Percentiles rank a stretch among this genome's conserved stretches.
Evolutionary conservation across 2,797 vertebrate species (phyloP).

Genomic region (Nothura maculosa): DNA sequence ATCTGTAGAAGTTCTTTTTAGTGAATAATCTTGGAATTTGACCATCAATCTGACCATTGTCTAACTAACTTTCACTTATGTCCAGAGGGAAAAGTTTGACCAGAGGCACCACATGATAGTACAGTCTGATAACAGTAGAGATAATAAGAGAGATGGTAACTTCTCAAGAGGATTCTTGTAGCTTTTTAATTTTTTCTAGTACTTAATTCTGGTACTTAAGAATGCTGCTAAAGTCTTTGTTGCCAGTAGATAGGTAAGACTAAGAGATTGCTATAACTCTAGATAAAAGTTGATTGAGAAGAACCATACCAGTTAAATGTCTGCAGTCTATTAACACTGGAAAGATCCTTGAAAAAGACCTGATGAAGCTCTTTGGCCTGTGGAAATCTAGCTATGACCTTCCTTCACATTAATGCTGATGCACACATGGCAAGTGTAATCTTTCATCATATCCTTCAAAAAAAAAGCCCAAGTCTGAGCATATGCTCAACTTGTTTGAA

Average conservation of each 20-base stretch:
- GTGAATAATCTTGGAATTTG: neutral
- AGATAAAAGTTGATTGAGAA: constrained; percentile 24
- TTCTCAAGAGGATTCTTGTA: constrained; percentile 8
- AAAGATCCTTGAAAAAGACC: neutral
- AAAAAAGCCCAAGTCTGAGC: neutral
- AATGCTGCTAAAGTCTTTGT: neutral
- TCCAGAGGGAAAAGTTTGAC: neutral
- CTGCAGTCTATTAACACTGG: neutral
- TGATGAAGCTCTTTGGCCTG: neutral
- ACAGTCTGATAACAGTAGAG: neutral
- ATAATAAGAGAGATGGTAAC: neutral
- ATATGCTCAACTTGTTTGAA: neutral
- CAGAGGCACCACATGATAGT: neutral
- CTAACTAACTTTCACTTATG: neutral
- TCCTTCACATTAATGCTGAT: neutral
- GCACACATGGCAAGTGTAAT: neutral
- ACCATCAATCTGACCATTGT: neutral
- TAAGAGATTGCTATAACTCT: neutral
- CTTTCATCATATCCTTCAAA: constrained; percentile 11
- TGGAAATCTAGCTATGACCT: neutral
- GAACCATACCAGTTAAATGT: neutral
- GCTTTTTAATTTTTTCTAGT: neutral
- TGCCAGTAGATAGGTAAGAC: constrained; percentile 6
- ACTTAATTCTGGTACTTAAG: neutral
- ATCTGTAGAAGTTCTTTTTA: neutral